Evolutionary conservation across 2,888 invertebrate genomes (phyloP).

Genomic region (Bugulina stolonifera): DNA sequence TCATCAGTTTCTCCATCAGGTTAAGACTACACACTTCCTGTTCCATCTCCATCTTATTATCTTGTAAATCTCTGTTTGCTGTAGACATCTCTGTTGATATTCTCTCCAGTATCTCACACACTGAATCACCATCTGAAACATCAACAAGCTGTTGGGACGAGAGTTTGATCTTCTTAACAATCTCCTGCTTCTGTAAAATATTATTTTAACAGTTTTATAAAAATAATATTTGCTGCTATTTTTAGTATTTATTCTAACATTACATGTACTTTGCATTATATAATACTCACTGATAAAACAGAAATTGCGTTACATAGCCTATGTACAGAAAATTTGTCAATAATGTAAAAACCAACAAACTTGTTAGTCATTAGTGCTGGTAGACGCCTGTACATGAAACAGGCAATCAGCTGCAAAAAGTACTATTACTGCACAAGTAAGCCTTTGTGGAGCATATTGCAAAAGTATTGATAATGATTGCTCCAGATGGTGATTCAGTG

Average conservation of each 20-base stretch:
- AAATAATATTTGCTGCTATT: background rate
- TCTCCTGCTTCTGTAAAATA: background rate
- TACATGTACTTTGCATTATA: too few species aligned
- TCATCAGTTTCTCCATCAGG: background rate
- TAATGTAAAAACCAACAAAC: too few species aligned
- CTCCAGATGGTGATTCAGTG: background rate
- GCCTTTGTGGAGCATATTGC: too few species aligned
- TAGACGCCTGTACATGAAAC: too few species aligned
- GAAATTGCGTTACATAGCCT: too few species aligned
- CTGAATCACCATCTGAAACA: background rate
- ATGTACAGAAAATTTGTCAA: too few species aligned
- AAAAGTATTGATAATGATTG: too few species aligned
- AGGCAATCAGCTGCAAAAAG: too few species aligned
- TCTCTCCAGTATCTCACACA: background rate
- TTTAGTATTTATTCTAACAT: too few species aligned
- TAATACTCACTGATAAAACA: too few species aligned
- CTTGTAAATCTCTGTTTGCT: background rate
- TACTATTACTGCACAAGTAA: too few species aligned
- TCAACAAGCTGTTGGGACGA: background rate
- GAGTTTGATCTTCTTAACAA: background rate
- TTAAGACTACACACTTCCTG: background rate
- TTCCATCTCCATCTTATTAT: background rate
- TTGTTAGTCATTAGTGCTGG: too few species aligned
- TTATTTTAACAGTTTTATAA: background rate
- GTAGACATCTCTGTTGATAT: background rate